A percentile compares a stretch with the other conserved stretches of the same genome.
phyloP scores from a whole-genome alignment of 2,888 invertebrate genomes.

The Heterodera filipjevi region DNA sequence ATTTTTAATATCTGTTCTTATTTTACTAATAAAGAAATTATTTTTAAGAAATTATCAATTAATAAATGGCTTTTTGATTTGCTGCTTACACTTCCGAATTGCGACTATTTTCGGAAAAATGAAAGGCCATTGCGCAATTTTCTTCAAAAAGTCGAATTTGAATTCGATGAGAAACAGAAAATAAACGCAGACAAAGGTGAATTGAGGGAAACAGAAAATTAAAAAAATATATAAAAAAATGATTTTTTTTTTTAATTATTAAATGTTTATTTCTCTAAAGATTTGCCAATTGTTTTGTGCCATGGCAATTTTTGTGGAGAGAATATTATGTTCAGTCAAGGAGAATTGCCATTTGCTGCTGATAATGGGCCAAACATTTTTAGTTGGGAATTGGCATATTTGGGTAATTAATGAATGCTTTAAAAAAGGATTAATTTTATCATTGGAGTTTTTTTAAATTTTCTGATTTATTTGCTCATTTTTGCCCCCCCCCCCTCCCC shows the following conservation, averaged over 20 bases:
- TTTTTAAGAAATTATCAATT: background rate
- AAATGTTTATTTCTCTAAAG: background rate
- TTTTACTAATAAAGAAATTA: background rate
- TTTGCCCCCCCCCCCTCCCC: too few relatives aligned
- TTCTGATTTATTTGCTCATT: too few relatives aligned
- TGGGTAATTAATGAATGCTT: background rate
- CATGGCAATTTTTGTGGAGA: conserved; percentile 12
- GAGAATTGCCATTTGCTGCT: background rate
- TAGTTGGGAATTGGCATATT: background rate
- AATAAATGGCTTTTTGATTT: background rate
- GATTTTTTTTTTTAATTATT: background rate
- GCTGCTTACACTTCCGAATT: background rate
- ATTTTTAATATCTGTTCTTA: background rate
- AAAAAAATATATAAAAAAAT: background rate
- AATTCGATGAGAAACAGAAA: background rate
- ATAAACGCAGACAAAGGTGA: background rate
- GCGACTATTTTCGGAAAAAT: conserved; percentile 4
- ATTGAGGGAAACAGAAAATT: background rate
- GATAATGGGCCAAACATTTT: background rate
- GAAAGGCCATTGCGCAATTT: background rate
- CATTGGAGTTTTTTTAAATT: too few relatives aligned
- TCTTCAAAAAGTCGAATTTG: background rate
- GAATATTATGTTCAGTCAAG: background rate
- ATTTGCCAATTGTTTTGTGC: conserved; percentile 2
- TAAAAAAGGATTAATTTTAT: too few relatives aligned